phyloP scores from a whole-genome alignment of 1,140 invertebrate genomes.

The Nebria ingens region DNA sequence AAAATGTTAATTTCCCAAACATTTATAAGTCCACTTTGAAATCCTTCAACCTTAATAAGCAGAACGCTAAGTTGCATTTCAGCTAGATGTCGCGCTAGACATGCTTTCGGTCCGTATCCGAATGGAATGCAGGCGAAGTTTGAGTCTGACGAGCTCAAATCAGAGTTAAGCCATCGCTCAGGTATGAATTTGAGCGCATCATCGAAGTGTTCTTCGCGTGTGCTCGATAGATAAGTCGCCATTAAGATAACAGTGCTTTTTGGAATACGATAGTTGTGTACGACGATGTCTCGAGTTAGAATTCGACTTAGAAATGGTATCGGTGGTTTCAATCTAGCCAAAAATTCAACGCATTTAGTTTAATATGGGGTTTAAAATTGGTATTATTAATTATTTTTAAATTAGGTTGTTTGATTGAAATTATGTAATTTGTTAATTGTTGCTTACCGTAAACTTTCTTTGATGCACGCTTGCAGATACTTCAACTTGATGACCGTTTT shows the following conservation, averaged over 20 bases:
- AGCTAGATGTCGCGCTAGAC: slow-evolving; percentile 46
- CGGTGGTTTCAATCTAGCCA: slow-evolving; percentile 43
- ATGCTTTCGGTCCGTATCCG: slow-evolving; percentile 46
- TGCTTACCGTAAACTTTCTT: slow-evolving; percentile 51
- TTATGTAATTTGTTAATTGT: slow-evolving; percentile 4
- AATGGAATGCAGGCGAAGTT: slow-evolving; percentile 48
- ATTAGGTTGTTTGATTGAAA: not conserved
- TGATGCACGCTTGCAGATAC: slow-evolving; percentile 56
- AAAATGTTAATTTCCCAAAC: slow-evolving; percentile 10
- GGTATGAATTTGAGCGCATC: slow-evolving; percentile 57
- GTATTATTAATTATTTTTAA: not conserved
- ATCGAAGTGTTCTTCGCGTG: slow-evolving; percentile 58
- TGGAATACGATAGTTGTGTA: slow-evolving; percentile 39
- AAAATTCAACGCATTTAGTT: slow-evolving; percentile 11
- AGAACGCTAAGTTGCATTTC: slow-evolving; percentile 44
- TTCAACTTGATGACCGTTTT: slow-evolving; percentile 37
- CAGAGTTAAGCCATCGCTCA: slow-evolving; percentile 51
- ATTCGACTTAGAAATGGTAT: slow-evolving; percentile 53
- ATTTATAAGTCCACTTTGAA: not conserved
- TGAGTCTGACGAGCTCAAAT: slow-evolving; percentile 29
- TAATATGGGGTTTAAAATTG: not conserved
- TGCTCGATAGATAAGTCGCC: slow-evolving; percentile 54
- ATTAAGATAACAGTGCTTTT: slow-evolving; percentile 46
- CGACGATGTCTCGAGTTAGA: slow-evolving; percentile 48
- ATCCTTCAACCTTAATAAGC: slow-evolving; percentile 39